Evolutionary conservation across 2,797 vertebrate genomes (phyloP).

Genomic region (Gymnoscopelus microlampas): DNA sequence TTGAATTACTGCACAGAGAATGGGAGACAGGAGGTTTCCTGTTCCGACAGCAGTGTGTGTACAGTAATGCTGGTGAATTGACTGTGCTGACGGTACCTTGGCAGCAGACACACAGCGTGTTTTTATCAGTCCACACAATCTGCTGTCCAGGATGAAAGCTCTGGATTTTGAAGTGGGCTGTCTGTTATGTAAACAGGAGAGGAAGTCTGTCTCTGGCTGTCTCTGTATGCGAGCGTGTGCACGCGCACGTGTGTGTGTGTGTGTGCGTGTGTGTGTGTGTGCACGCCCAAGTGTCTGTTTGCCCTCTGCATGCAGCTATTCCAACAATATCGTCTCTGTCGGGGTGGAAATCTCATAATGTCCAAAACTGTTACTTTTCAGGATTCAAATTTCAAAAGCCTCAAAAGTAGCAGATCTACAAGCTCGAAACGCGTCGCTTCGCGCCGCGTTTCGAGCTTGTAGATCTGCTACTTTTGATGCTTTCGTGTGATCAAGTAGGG

Average conservation of each 20-base stretch:
- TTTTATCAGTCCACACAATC: constrained; percentile 28
- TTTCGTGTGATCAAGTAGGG: no score
- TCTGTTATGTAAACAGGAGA: constrained; percentile 24
- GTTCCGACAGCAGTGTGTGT: background rate
- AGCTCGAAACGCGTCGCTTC: no score
- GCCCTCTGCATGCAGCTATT: no score
- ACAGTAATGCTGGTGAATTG: background rate
- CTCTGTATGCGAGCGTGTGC: background rate
- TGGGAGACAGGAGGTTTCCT: background rate
- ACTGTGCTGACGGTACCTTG: constrained; percentile 36
- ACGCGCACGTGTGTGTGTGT: background rate
- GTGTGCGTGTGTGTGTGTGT: background rate
- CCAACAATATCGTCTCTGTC: no score
- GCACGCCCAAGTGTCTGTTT: no score
- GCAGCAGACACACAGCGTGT: constrained; percentile 21
- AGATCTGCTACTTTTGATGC: no score
- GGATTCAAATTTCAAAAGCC: no score
- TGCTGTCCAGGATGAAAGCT: constrained; percentile 11
- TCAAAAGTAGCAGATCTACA: no score
- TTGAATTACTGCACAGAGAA: no score
- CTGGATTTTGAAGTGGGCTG: constrained; percentile 21
- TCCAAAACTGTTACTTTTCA: no score
- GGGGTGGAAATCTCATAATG: no score
- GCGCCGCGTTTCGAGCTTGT: no score
- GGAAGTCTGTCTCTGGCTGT: background rate